Evolutionary conservation across 2,113 vertebrate genomes (phyloP), one percentile per base, ranked within the genome.

Genomic region (Caracal caracal): DNA sequence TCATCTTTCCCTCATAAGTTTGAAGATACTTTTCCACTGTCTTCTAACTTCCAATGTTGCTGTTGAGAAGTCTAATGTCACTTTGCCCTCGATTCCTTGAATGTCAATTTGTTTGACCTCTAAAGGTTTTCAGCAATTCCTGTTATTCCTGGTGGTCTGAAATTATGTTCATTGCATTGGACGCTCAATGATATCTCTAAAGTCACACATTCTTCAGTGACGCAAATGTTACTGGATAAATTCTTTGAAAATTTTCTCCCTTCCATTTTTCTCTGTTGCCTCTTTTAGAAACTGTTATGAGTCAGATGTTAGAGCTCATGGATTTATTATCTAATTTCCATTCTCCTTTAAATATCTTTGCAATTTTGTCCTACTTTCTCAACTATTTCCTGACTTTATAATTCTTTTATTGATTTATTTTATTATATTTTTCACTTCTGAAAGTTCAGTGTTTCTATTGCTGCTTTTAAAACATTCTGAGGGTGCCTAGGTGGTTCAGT

Each of bases 321-420:
- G 12, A 91, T 49, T 49, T 73, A 65, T 75, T 30, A 59, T 49
- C 6, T 82, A 53, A 35, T 63, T 88, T 71, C 11, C 65, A 17
- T 81, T n/a, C 35, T 75, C 47, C 30, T 81, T 93, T 93, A 81
- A 81, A 66, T 76, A 94, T 84, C 30, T 79, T 73, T 79, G 30
- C 15, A 1, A 63, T 82, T 71, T 28, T 78, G 61, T 65, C 84
- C 28, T 65, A 35, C 9, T 92, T 92, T 87, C 49, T 43, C 56
- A 87, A 66, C 56, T 16, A 88, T 78, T 88, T 81, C 10, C 33
- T 24, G 4, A 61, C 24, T 92, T 70, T 88, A 66, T 37, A 85
- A 61, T 37, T 15, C 13, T 73, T 35, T 73, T 78, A 86, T 82
- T 94, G 66, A 43, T 75, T 88, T 75, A 53, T 51, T 80, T 51